Evolutionary conservation across 2,797 vertebrate species (phyloP), one percentile per base, ranked within the genome.

Genomic region (Phalloptychus januarius): DNA sequence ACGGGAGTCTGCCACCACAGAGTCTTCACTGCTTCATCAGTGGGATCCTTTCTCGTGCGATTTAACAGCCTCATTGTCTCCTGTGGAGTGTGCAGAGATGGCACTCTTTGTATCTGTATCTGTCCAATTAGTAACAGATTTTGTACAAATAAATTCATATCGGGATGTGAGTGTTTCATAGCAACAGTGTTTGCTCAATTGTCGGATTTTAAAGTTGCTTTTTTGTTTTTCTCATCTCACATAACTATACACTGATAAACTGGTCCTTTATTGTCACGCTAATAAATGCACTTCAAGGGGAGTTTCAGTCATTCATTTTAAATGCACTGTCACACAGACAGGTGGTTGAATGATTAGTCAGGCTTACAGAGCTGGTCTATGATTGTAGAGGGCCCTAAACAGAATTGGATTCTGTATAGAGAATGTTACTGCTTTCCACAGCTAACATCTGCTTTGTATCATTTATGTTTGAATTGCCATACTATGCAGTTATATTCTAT

Each of bases 31-130:
- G 74, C 79, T 82, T 77, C 82, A 86, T 91, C 84, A 91, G 76
- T 76, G 74, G 71, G 84, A 83, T 83, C 85, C 72, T 82, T 69
- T 77, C 72, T 83, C 79, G 77, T 85, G 81, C 80, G 75, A 88
- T 86, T 86, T 80, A 88, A 84, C 78, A 83, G 78, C 78, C 80
- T 81, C 79, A 76, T 84, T 83, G 86, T 90, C 80, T 90, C 52
- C 70, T 74, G 70, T 82, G 72, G 11, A 61, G 63, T 79, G 73
- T 84, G 76, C 65, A 71, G 80, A 79, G 76, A 69, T 80, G 80
- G 58, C 28, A 42, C 65, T 76, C 79, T 84, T 76, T 86, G 74
- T 48, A 7, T 87, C 79, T 83, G 72, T 72, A 48, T 89, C 71
- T 69, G 67, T 79, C 87, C 81, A 90, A 91, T 90, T 89, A 88